Evolutionary conservation across 2,797 vertebrate species (phyloP).

Genomic region (Chelonia mydas): DNA sequence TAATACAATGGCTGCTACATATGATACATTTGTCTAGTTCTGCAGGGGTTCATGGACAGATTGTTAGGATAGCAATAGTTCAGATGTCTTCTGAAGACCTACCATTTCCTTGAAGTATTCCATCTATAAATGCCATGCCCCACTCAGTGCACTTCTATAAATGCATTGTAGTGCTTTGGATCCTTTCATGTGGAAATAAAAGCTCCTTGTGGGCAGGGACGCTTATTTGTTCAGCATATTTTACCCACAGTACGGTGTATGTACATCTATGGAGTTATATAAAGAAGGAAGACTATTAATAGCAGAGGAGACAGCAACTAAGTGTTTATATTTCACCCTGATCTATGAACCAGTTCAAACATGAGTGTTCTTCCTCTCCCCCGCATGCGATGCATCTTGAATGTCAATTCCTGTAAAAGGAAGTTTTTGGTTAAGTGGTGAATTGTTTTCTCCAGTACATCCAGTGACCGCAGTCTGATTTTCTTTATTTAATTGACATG

Average conservation of each 20-base stretch:
- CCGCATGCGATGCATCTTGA: neutral
- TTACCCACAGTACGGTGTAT: conserved; percentile 26
- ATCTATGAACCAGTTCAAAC: conserved; percentile 27
- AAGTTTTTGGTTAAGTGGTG: neutral
- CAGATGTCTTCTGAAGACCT: neutral
- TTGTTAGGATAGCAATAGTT: neutral
- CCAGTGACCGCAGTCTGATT: neutral
- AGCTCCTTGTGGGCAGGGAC: conserved; percentile 61
- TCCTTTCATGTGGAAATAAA: conserved; percentile 50
- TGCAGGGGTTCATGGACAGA: neutral
- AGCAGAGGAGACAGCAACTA: conserved; percentile 48
- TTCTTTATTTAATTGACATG: neutral
- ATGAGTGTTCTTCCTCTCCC: neutral
- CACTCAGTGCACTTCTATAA: neutral
- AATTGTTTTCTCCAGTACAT: neutral
- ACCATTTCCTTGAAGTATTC: neutral
- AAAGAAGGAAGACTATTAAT: conserved; percentile 59
- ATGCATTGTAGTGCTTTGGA: conserved; percentile 1
- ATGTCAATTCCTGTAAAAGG: neutral
- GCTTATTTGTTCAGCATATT: conserved; percentile 65
- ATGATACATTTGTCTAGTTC: neutral
- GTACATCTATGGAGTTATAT: conserved; percentile 33
- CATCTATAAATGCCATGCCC: neutral
- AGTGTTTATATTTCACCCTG: conserved; percentile 36
- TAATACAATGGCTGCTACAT: neutral